Conservation (phyloP, 2,113 vertebrate genomes). For the Cygnus buccinator region DNA sequence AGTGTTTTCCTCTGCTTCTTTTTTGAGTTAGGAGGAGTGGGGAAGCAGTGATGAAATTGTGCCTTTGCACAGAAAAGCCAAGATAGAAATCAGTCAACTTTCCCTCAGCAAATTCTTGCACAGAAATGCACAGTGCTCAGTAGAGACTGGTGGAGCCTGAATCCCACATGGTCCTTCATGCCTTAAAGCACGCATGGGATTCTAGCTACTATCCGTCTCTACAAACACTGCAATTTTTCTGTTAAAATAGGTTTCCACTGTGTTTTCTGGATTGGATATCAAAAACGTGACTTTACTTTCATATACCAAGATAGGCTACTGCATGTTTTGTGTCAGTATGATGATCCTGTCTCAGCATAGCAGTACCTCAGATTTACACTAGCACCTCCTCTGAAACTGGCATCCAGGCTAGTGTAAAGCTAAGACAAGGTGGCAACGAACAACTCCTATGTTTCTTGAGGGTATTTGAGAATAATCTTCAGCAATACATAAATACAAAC, state of each 20-base stretch:
- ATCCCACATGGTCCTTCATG: rapidly evolving
- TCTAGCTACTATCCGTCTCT: neutral
- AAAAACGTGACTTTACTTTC: neutral
- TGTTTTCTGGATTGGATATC: neutral
- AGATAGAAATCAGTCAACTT: neutral
- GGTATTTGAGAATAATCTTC: neutral
- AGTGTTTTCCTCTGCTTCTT: neutral
- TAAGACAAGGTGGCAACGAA: neutral
- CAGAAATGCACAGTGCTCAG: neutral
- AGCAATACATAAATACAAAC: neutral
- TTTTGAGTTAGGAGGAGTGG: neutral
- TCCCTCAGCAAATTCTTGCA: neutral
- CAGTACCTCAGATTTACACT: neutral
- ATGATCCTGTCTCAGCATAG: neutral
- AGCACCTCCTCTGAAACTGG: neutral
- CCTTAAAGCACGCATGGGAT: neutral
- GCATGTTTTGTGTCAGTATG: neutral
- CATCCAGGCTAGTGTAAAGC: neutral
- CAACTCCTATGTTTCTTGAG: neutral
- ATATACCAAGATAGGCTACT: neutral
- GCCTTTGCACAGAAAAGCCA: neutral
- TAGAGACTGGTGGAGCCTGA: neutral
- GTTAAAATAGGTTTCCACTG: neutral
- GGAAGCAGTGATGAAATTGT: neutral
- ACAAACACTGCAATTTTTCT: too few species aligned